A percentile compares a stretch with the other conserved stretches of the same genome.
Conservation (phyloP, 2,113 vertebrate species). For the Cichladusa arquata region DNA sequence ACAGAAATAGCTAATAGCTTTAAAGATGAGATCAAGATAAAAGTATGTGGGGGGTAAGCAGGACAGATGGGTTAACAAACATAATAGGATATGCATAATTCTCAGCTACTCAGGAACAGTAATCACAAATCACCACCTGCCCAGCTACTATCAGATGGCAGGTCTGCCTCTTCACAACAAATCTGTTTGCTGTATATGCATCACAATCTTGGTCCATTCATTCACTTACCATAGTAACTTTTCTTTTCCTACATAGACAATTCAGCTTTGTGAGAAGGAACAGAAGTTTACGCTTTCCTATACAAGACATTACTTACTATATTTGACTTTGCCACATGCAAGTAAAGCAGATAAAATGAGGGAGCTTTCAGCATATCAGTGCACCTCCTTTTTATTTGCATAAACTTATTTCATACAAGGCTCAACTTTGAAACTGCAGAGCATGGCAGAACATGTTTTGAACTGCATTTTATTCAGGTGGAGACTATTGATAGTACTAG, state of each 20-base stretch:
- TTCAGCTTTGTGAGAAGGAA: background rate
- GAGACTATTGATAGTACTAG: background rate
- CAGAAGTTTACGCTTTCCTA: background rate
- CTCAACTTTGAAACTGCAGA: background rate
- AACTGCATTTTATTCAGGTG: background rate
- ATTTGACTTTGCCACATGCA: background rate
- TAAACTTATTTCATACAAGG: background rate
- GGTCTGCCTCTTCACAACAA: constrained; percentile 45
- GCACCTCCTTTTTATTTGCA: background rate
- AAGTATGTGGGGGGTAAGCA: background rate
- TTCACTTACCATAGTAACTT: background rate
- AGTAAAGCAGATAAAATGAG: background rate
- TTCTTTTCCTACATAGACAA: background rate
- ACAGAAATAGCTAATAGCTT: constrained; percentile 1
- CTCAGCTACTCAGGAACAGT: constrained; percentile 31
- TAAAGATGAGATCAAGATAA: background rate
- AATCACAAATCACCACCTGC: constrained; percentile 52
- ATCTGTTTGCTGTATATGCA: background rate
- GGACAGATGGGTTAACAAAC: constrained; percentile 58
- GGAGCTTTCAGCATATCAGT: background rate
- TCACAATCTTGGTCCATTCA: background rate
- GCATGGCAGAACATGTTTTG: background rate
- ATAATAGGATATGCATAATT: constrained; percentile 61
- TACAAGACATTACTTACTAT: background rate
- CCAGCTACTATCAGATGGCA: constrained; percentile 39